A percentile compares a stretch with the other conserved stretches of the same genome.
Evolutionary conservation across 2,113 vertebrate species (phyloP).

Genomic region (Fregata magnificens): DNA sequence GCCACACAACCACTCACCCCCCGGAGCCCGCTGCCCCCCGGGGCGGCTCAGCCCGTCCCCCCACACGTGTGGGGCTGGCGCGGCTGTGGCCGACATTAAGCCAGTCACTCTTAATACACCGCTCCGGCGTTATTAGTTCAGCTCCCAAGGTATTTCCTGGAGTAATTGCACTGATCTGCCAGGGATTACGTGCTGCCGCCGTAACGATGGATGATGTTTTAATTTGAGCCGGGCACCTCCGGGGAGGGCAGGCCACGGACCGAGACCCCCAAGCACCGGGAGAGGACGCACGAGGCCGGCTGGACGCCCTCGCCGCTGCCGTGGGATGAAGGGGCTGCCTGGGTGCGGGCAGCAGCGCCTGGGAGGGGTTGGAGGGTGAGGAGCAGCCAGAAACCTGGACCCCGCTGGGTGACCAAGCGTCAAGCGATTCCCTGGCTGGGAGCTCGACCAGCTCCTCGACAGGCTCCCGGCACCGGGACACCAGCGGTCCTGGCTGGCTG

Average conservation of each 20-base stretch:
- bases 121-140: conserved; percentile 18
- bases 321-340: neutral
- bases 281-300: neutral
- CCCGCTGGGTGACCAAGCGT: accelerated
- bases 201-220: conserved; percentile 49
- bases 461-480: neutral
- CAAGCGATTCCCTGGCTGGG: neutral
- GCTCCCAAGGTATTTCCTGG: conserved; percentile 40
- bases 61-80: neutral
- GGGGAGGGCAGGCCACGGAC: neutral
- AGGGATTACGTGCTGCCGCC: conserved; percentile 36
- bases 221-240: neutral
- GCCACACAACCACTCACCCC: neutral
- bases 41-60: neutral
- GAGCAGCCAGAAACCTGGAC: neutral
- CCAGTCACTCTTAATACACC: conserved; percentile 31
- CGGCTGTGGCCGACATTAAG: neutral
- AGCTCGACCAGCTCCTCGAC: neutral
- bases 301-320: accelerated
- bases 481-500: too few relatives aligned
- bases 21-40: neutral
- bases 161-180: conserved; percentile 63
- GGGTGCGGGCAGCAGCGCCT: accelerated
- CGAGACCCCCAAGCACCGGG: neutral
- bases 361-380: neutral